These are phyloP conservation scores for Saimiri boliviensis DNA, from an alignment of 2,113 vertebrate species.

Conservation along the genomic window DNA sequence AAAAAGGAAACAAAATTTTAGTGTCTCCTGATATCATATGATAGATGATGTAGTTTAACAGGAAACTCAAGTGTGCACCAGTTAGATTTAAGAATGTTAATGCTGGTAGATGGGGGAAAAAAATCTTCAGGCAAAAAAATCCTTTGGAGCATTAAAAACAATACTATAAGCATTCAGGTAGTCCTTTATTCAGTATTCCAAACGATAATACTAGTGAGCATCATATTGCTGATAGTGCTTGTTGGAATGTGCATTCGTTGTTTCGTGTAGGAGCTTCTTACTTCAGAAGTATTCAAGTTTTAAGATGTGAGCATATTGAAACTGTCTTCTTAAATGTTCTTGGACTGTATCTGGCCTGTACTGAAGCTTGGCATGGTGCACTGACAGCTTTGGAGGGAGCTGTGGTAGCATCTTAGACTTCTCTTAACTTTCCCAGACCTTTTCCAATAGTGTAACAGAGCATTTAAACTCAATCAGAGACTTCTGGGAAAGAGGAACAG, in stretches of 20 bases:
- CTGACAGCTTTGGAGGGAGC: background rate
- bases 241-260: background rate
- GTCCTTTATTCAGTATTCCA: background rate
- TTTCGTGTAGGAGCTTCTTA: background rate
- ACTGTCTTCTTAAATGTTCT: background rate
- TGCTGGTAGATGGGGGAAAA: background rate
- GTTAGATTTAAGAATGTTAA: background rate
- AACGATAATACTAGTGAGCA: background rate
- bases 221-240: background rate
- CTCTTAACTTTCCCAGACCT: background rate
- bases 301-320: background rate
- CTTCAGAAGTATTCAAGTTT: background rate
- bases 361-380: background rate
- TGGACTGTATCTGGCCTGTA: background rate
- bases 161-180: background rate
- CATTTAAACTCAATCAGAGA: constrained; percentile 2
- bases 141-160: background rate
- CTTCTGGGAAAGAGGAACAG: background rate
- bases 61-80: background rate
- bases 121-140: background rate
- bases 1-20: constrained; percentile 1
- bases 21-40: background rate
- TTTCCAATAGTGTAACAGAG: background rate
- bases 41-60: constrained; percentile 23
- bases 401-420: background rate